These are phyloP conservation scores for Rhopalosiphum maidis DNA, from an alignment of 1,140 invertebrate genomes.

Conservation along the genomic window DNA sequence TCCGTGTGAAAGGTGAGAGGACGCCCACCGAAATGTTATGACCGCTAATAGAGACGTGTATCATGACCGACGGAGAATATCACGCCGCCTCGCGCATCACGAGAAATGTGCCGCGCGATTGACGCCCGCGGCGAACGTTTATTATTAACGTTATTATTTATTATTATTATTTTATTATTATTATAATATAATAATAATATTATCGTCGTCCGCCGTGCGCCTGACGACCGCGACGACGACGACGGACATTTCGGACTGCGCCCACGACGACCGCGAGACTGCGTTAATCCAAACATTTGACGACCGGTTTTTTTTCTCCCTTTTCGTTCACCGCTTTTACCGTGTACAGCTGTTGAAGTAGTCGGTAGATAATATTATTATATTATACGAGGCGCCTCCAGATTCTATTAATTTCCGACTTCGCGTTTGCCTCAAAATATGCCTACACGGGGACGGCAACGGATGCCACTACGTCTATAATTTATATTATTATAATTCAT, in stretches of 20 bases:
- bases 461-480: too few relatives aligned
- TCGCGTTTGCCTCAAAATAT: background rate
- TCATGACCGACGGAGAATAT: background rate
- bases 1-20: conserved; percentile 13
- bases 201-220: too few relatives aligned
- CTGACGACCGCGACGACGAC: background rate
- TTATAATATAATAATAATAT: background rate
- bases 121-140: background rate
- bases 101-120: background rate
- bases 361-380: background rate
- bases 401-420: background rate
- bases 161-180: background rate
- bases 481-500: too few relatives aligned
- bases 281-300: background rate
- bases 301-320: background rate
- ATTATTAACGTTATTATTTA: background rate
- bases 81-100: background rate
- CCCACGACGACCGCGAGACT: background rate
- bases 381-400: background rate
- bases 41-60: conserved; percentile 30
- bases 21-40: conserved; percentile 17
- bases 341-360: background rate
- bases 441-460: background rate
- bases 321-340: too few relatives aligned
- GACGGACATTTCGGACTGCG: background rate